Evolutionary conservation across 2,888 invertebrate species (phyloP).

Genomic region (Drosophila austrosaltans): DNA sequence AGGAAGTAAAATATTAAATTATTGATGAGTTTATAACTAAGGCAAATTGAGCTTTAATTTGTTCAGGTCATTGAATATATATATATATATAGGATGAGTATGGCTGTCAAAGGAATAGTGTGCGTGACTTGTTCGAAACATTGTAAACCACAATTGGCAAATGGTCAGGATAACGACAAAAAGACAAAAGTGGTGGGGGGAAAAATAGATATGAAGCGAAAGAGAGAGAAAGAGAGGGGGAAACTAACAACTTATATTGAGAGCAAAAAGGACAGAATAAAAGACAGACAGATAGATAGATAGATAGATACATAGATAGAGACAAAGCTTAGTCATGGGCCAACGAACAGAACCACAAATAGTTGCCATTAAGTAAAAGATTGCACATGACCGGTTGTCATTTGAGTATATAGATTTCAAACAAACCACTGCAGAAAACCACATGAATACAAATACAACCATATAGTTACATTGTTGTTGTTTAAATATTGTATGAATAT

Average conservation of each 20-base stretch:
- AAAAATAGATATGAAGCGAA: neutral
- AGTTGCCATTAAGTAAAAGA: constrained; percentile 45
- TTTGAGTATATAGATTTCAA: constrained; percentile 18
- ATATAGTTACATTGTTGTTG: neutral
- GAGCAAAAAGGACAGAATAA: neutral
- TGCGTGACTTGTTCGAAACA: constrained; percentile 36
- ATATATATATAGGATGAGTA: neutral
- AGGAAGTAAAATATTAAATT: constrained; percentile 18
- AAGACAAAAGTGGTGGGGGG: no score
- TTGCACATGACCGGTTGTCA: constrained; percentile 20
- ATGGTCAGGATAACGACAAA: neutral
- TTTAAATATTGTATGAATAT: constrained; percentile 4
- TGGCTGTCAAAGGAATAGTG: constrained; percentile 20
- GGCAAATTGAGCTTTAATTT: constrained; percentile 55
- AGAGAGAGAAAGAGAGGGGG: neutral
- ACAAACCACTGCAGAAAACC: neutral
- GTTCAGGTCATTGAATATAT: constrained; percentile 15
- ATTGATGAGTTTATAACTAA: constrained; percentile 54
- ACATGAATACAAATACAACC: neutral
- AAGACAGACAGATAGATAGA: neutral
- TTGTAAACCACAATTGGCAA: constrained; percentile 36
- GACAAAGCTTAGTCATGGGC: constrained; percentile 17
- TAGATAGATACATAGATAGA: neutral
- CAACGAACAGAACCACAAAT: constrained; percentile 40
- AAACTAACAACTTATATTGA: neutral